These are phyloP conservation scores for Ammospiza nelsoni DNA, from an alignment of 2,113 vertebrate species.

Conservation along the genomic window DNA sequence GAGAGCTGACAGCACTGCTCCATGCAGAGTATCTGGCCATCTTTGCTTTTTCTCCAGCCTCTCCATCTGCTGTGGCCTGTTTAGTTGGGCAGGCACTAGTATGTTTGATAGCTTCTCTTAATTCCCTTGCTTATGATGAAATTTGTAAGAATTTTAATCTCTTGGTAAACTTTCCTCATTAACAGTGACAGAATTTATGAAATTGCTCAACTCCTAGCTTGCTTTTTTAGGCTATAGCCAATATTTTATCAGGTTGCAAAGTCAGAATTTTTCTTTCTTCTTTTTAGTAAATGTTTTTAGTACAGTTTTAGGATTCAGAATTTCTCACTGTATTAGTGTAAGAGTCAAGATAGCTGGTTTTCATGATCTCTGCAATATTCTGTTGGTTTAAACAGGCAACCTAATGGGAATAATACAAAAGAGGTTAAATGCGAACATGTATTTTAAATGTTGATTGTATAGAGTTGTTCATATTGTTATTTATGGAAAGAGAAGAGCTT, in stretches of 20 bases:
- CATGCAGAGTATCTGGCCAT: background rate
- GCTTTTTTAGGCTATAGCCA: background rate
- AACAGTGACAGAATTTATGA: background rate
- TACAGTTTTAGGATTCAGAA: background rate
- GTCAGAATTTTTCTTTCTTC: background rate
- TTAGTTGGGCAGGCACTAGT: background rate
- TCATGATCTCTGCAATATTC: background rate
- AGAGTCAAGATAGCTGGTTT: background rate
- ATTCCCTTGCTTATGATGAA: background rate
- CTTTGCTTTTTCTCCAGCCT: background rate
- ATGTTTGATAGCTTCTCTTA: background rate
- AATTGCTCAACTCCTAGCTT: background rate
- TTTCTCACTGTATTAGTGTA: background rate
- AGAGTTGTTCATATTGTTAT: background rate
- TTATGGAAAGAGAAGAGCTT: background rate
- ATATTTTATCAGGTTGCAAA: background rate
- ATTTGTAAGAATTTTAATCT: background rate
- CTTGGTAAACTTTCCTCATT: background rate
- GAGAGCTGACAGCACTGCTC: background rate
- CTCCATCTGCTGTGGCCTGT: background rate
- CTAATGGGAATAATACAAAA: background rate
- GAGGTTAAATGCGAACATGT: background rate
- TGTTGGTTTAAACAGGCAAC: background rate
- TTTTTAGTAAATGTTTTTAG: background rate
- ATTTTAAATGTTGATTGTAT: background rate